phyloP scores from a whole-genome alignment of 2,113 vertebrate species.

The Lophius piscatorius region DNA sequence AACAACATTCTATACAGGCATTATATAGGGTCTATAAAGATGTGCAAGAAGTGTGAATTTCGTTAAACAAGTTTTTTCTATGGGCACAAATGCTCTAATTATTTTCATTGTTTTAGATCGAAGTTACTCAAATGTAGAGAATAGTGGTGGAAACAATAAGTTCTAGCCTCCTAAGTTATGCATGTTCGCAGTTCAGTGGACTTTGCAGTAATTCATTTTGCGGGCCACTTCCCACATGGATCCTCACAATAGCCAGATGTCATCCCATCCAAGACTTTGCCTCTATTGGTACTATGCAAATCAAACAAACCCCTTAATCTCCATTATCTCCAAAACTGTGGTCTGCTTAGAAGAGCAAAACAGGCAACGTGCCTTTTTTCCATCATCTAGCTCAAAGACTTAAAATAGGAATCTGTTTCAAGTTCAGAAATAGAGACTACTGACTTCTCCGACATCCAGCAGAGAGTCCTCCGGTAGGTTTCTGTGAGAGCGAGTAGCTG shows the following conservation, averaged over 20 bases:
- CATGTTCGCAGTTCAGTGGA: conserved; percentile 53
- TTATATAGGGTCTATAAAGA: no score
- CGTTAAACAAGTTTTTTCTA: no score
- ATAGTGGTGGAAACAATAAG: conserved; percentile 5
- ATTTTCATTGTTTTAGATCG: neutral
- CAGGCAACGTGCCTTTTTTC: conserved; percentile 6
- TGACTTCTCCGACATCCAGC: conserved; percentile 42
- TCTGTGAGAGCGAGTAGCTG: conserved; percentile 17
- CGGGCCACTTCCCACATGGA: conserved; percentile 39
- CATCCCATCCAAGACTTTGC: conserved; percentile 16
- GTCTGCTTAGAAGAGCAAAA: conserved; percentile 7
- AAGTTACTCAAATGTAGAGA: no score
- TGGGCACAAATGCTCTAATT: neutral
- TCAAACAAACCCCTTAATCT: neutral
- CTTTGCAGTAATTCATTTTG: conserved; percentile 60
- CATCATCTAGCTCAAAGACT: conserved; percentile 22
- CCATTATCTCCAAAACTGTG: conserved; percentile 17
- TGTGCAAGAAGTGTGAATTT: no score
- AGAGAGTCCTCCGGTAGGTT: conserved; percentile 37
- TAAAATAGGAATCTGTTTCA: conserved; percentile 11
- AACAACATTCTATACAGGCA: no score
- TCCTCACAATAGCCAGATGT: conserved; percentile 30
- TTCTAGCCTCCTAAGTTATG: conserved; percentile 28
- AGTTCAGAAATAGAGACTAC: conserved; percentile 27
- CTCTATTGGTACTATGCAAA: conserved; percentile 22